Evolutionary conservation across 2,797 vertebrate genomes (phyloP).

Genomic region (Sebastes wilsoni): DNA sequence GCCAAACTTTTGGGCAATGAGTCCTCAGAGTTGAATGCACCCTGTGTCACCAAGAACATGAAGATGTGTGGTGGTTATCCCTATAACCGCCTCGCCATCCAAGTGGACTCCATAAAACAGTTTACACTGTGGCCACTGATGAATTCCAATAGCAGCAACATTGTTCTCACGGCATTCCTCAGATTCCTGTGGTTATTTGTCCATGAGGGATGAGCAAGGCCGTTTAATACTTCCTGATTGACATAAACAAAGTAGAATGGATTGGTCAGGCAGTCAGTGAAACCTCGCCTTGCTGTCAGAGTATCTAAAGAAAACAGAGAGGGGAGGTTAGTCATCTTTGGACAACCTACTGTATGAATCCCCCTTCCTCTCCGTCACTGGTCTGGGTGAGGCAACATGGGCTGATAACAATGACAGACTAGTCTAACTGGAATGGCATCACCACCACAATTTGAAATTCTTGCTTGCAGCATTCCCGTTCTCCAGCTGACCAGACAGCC

Average conservation of each 20-base stretch:
- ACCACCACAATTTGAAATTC: slow-evolving; percentile 28
- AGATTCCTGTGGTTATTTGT: slow-evolving; percentile 79
- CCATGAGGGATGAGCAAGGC: slow-evolving; percentile 69
- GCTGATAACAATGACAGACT: slow-evolving; percentile 42
- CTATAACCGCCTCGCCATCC: not conserved
- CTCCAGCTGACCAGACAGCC: slow-evolving; percentile 56
- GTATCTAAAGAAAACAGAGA: not conserved
- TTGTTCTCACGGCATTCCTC: slow-evolving; percentile 76
- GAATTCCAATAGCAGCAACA: slow-evolving; percentile 70
- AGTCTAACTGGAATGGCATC: slow-evolving; percentile 31
- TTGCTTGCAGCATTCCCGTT: slow-evolving; percentile 49
- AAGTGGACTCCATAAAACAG: slow-evolving; percentile 32
- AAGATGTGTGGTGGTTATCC: slow-evolving; percentile 1
- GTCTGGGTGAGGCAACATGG: slow-evolving; percentile 13
- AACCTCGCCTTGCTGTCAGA: not conserved
- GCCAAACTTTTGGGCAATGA: not conserved
- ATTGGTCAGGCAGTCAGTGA: not conserved
- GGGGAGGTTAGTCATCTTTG: not conserved
- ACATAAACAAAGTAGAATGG: slow-evolving; percentile 14
- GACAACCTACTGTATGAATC: not conserved
- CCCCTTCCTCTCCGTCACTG: not conserved
- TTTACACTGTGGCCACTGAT: slow-evolving; percentile 59
- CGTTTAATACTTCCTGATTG: slow-evolving; percentile 56
- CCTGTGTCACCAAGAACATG: not conserved
- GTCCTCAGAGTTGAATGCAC: not conserved